Percentiles rank a stretch among this genome's conserved stretches.
phyloP scores from a whole-genome alignment of 2,113 vertebrate species.

The Jaculus jaculus region DNA sequence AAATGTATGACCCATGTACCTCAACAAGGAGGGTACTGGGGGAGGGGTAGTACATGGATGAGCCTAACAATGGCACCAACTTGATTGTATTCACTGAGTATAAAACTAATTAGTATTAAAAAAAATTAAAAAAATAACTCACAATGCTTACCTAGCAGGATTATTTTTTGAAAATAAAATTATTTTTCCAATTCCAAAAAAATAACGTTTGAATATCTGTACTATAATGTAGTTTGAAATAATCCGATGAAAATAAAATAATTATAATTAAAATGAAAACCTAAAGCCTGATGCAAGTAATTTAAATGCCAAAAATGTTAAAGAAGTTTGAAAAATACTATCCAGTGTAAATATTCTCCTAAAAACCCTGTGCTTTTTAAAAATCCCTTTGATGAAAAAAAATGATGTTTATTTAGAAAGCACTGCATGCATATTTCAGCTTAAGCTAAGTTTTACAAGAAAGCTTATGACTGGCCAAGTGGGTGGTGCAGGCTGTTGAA shows the following conservation, averaged over 20 bases:
- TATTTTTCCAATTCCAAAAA: too few species aligned
- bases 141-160: too few species aligned
- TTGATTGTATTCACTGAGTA: too few species aligned
- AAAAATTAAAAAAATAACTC: too few species aligned
- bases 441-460: constrained; percentile 32
- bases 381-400: background rate
- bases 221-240: too few species aligned
- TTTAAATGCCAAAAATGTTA: background rate
- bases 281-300: background rate
- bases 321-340: background rate
- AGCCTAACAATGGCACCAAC: too few species aligned
- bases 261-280: background rate
- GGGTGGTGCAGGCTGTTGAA: background rate
- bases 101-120: too few species aligned
- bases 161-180: too few species aligned
- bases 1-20: background rate
- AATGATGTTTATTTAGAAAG: background rate
- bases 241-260: background rate
- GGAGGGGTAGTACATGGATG: too few species aligned
- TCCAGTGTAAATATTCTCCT: background rate
- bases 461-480: background rate
- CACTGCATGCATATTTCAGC: background rate
- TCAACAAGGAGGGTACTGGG: too few species aligned
- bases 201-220: too few species aligned
- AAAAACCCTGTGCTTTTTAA: background rate